These are phyloP conservation scores for Antheraea assamensis DNA, from an alignment of 2,888 invertebrate genomes.

Conservation along the genomic window DNA sequence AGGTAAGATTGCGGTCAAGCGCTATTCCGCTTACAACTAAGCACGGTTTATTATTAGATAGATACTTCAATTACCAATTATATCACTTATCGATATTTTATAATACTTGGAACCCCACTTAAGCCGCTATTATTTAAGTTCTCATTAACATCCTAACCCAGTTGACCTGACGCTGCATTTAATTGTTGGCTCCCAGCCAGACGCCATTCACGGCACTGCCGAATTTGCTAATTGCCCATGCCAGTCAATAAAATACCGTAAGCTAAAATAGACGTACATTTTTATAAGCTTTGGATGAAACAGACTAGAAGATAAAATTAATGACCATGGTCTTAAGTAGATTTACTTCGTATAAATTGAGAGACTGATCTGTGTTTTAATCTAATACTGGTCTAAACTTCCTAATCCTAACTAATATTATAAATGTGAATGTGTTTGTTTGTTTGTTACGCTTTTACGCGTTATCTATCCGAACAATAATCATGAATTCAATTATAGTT, in stretches of 20 bases:
- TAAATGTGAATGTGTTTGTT: too few relatives aligned
- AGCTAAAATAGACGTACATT: background rate
- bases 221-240: slow-evolving; percentile 6
- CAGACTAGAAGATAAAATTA: background rate
- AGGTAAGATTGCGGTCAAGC: too few relatives aligned
- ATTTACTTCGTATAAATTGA: background rate
- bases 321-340: background rate
- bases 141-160: slow-evolving; percentile 12
- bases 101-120: background rate
- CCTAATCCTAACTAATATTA: too few relatives aligned
- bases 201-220: slow-evolving; percentile 5
- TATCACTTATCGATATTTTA: too few relatives aligned
- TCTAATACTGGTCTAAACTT: too few relatives aligned
- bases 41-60: too few relatives aligned
- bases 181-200: slow-evolving; percentile 10
- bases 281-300: background rate
- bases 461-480: too few relatives aligned
- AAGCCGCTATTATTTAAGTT: background rate
- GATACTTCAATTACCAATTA: too few relatives aligned
- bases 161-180: slow-evolving; percentile 13
- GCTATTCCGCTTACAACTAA: too few relatives aligned
- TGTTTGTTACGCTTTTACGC: too few relatives aligned
- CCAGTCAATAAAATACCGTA: slow-evolving; percentile 1
- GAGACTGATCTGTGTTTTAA: too few relatives aligned
- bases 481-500: too few relatives aligned